Conservation (phyloP, 2,797 vertebrate species). For the Labroides dimidiatus region DNA sequence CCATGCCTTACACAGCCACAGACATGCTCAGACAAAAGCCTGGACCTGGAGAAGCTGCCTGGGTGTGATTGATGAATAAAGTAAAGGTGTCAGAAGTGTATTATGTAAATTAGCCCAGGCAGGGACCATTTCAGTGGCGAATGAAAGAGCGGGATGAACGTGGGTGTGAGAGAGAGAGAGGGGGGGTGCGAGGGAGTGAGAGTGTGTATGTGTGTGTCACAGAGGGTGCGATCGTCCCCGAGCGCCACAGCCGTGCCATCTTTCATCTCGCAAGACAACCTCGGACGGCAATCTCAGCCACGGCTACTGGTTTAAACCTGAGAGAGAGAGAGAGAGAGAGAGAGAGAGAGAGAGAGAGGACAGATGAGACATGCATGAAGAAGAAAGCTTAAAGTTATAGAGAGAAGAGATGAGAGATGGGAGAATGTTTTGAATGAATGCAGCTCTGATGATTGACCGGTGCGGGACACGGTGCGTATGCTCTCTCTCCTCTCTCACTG, state of each 20-base stretch:
- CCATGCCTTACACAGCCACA: conserved; percentile 96
- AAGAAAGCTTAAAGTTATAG: conserved; percentile 29
- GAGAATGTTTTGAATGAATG: conserved; percentile 42
- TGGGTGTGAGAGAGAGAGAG: conserved; percentile 43
- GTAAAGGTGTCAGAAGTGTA: conserved; percentile 99
- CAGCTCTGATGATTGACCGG: conserved; percentile 67
- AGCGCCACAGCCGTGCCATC: conserved; percentile 94
- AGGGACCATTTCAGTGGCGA: conserved; percentile 94
- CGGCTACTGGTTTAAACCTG: conserved; percentile 57
- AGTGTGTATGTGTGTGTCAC: conserved; percentile 39
- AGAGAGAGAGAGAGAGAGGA: conserved; percentile 45
- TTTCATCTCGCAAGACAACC: conserved; percentile 97
- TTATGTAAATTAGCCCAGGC: conserved; percentile 99
- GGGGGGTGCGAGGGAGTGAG: conserved; percentile 60
- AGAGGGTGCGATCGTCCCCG: conserved; percentile 89
- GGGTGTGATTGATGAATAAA: conserved; percentile 99
- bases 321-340: conserved; percentile 36
- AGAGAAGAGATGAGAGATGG: conserved; percentile 49
- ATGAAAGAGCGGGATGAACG: conserved; percentile 86
- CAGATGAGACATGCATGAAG: conserved; percentile 49
- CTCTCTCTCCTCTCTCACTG: conserved; percentile 43
- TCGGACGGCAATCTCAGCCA: conserved; percentile 89
- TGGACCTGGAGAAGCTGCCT: conserved; percentile 95
- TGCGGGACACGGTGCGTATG: conserved; percentile 47
- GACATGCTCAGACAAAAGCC: conserved; percentile 99